These are phyloP conservation scores for Andricus quercusramuli DNA, from an alignment of 2,888 invertebrate genomes.

Conservation along the genomic window DNA sequence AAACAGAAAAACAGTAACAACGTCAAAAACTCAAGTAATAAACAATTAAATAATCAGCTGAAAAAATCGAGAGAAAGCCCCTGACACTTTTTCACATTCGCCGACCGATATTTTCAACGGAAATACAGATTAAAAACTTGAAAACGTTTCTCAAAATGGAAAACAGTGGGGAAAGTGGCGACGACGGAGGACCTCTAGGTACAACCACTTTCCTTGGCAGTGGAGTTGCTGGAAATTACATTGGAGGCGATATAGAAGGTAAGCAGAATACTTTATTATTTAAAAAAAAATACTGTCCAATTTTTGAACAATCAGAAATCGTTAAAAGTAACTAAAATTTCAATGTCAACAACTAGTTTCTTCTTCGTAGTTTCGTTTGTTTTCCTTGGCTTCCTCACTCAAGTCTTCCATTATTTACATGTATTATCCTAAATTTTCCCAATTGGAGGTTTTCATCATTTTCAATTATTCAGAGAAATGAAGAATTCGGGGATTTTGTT, in stretches of 20 bases:
- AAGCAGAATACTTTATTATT: slow-evolving; percentile 42
- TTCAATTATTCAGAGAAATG: neutral
- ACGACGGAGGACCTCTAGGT: slow-evolving; percentile 74
- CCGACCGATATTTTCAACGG: neutral
- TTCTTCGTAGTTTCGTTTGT: neutral
- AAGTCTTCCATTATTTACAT: neutral
- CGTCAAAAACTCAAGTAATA: neutral
- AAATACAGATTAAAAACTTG: neutral
- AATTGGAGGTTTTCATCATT: neutral
- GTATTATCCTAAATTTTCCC: neutral
- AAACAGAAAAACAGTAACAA: no score
- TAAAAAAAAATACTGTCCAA: neutral
- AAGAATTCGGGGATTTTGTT: neutral
- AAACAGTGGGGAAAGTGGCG: slow-evolving; percentile 76
- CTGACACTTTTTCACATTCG: neutral
- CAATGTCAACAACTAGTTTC: neutral
- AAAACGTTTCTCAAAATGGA: slow-evolving; percentile 65
- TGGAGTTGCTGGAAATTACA: slow-evolving; percentile 70
- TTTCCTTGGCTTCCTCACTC: neutral
- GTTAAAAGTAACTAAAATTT: neutral
- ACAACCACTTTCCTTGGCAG: slow-evolving; percentile 69
- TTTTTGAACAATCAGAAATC: neutral
- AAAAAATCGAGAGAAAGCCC: neutral
- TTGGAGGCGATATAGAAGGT: slow-evolving; percentile 76
- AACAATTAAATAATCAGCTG: neutral